These are phyloP conservation scores for Artibeus lituratus DNA, from an alignment of 2,797 vertebrate genomes.

Conservation along the genomic window DNA sequence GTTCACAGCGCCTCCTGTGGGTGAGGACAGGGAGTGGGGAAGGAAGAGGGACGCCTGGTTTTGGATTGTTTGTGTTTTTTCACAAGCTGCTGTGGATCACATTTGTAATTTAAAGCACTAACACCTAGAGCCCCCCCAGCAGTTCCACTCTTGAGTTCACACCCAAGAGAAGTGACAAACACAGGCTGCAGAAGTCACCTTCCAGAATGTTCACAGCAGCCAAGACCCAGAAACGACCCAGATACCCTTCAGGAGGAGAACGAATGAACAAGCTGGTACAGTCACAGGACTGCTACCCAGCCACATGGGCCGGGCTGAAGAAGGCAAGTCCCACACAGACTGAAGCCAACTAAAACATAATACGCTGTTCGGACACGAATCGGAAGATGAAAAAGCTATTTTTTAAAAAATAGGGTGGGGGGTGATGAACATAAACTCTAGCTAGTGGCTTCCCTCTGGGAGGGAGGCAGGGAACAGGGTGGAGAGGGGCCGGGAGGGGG, in stretches of 20 bases:
- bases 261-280: not conserved
- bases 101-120: not conserved
- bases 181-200: not conserved
- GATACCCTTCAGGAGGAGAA: not conserved
- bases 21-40: not conserved
- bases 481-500: rapidly evolving
- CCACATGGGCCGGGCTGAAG: not conserved
- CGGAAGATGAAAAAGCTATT: not conserved
- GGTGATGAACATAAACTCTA: not conserved
- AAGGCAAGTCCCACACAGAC: not conserved
- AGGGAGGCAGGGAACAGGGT: not conserved
- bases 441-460: not conserved
- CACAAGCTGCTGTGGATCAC: not conserved
- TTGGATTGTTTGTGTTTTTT: not conserved
- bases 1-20: not conserved
- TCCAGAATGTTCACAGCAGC: not conserved
- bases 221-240: not conserved
- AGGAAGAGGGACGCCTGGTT: not conserved
- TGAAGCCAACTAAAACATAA: not conserved
- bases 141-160: not conserved
- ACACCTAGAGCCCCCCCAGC: not conserved
- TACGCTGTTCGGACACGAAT: not conserved
- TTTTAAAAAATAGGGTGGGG: not conserved
- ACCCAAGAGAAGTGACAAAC: not conserved
- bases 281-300: not conserved